Evolutionary conservation across 2,888 invertebrate genomes (phyloP), one percentile per base, ranked within the genome.

Genomic region (Hermodice carunculata): DNA sequence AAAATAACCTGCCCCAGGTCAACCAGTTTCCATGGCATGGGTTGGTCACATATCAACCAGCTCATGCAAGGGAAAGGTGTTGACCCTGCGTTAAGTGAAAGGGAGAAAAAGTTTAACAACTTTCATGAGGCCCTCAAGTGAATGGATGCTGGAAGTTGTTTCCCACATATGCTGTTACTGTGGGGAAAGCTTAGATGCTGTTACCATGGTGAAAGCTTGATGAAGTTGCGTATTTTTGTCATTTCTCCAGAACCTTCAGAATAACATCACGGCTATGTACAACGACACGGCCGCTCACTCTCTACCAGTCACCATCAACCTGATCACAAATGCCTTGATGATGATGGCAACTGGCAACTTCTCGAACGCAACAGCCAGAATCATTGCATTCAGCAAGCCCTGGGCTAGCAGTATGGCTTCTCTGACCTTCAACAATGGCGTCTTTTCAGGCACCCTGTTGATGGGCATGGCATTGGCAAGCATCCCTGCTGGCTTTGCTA

Each of bases 211-310:
- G n/a, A n/a, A n/a, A n/a, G n/a, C n/a, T n/a, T n/a, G n/a, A n/a
- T n/a, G n/a, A n/a, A n/a, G n/a, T n/a, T n/a, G n/a, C n/a, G n/a
- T n/a, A n/a, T n/a, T n/a, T n/a, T n/a, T n/a, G n/a, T n/a, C n/a
- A n/a, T n/a, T n/a, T n/a, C n/a, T 59, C 8, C 59, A 59, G 59
- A 24, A 14, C 24, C 14, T 59, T 11, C 28, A 17, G 1, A 14
- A 22, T n/a, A 32, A 46, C 28, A 19, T 66, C 19, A 66, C 62
- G 1, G 28, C 73, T 3, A 37, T 81, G 64, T 83, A 81, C 85
- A 94, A 94, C 81, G 93, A 92, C 79, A 93, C 94, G 0, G 91
- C 90, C 77, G 90, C 92, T 53, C 94, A 94, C 82, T 91, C 92
- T 67, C 86, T 94, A 75, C 94, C 94, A 2, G 90, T 93, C 66